Percentiles rank a stretch among this genome's conserved stretches.
Conservation (phyloP, 2,888 invertebrate genomes). For the Sarcophaga rosellei region DNA sequence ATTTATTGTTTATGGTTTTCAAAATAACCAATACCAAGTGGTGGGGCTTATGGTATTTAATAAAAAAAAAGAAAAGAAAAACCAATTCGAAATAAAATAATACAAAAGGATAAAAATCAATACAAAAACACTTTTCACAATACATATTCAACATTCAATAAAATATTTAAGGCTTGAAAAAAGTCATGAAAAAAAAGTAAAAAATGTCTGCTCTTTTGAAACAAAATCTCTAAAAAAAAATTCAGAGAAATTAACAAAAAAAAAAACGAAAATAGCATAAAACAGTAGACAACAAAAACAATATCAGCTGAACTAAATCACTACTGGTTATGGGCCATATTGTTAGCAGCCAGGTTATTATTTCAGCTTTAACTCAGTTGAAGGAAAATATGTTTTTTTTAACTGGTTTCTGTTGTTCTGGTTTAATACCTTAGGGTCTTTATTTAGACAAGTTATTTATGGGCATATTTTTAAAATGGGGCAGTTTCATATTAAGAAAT, state of each 20-base stretch:
- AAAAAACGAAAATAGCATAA: conserved; percentile 28
- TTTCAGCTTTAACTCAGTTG: background rate
- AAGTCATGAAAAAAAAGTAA: background rate
- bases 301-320: conserved; percentile 39
- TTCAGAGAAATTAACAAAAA: background rate
- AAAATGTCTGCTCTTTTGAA: background rate
- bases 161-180: conserved; percentile 29
- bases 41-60: conserved; percentile 25
- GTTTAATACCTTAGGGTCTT: conserved; percentile 44
- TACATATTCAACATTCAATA: conserved; percentile 19
- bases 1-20: conserved; percentile 29
- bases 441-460: conserved; percentile 25
- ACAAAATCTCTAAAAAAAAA: no score
- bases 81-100: background rate
- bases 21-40: background rate
- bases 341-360: conserved; percentile 29
- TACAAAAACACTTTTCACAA: no score
- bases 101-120: background rate
- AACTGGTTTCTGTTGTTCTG: conserved; percentile 31
- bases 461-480: background rate
- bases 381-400: background rate
- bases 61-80: background rate
- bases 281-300: conserved; percentile 19
- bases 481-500: no score
- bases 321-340: conserved; percentile 21